Evolutionary conservation across 2,113 vertebrate species (phyloP).

Genomic region (Scartelaos histophorus): DNA sequence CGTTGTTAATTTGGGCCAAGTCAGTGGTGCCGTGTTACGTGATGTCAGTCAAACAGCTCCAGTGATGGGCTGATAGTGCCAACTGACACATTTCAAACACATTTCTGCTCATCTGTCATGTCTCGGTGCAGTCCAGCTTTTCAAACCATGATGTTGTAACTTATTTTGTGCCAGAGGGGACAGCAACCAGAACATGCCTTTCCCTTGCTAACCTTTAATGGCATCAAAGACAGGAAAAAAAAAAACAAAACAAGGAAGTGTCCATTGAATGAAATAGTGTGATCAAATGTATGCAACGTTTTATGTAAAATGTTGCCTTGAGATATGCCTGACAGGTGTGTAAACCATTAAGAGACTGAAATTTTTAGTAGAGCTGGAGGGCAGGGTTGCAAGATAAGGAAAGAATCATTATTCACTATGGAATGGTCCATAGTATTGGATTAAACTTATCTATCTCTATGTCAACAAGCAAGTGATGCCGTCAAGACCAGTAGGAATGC

Average conservation of each 20-base stretch:
- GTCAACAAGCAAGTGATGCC: too few relatives aligned
- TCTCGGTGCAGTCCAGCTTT: background rate
- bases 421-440: too few relatives aligned
- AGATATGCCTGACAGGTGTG: background rate
- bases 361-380: slow-evolving; percentile 6
- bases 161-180: slow-evolving; percentile 38
- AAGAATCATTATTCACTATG: background rate
- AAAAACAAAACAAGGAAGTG: background rate
- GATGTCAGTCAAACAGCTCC: slow-evolving; percentile 32
- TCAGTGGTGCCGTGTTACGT: slow-evolving; percentile 32
- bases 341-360: background rate
- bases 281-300: background rate
- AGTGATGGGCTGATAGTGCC: slow-evolving; percentile 46
- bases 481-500: too few relatives aligned
- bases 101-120: background rate
- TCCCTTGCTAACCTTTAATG: slow-evolving; percentile 6
- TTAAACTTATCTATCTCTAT: too few relatives aligned
- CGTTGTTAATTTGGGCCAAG: slow-evolving; percentile 33
- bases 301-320: background rate
- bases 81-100: slow-evolving; percentile 55
- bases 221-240: background rate
- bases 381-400: background rate
- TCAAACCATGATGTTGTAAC: slow-evolving; percentile 26
- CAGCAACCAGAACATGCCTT: slow-evolving; percentile 22
- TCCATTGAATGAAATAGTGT: background rate